These are phyloP conservation scores for Micropoecilia bifurca DNA, from an alignment of 2,797 vertebrate species.

Conservation along the genomic window DNA sequence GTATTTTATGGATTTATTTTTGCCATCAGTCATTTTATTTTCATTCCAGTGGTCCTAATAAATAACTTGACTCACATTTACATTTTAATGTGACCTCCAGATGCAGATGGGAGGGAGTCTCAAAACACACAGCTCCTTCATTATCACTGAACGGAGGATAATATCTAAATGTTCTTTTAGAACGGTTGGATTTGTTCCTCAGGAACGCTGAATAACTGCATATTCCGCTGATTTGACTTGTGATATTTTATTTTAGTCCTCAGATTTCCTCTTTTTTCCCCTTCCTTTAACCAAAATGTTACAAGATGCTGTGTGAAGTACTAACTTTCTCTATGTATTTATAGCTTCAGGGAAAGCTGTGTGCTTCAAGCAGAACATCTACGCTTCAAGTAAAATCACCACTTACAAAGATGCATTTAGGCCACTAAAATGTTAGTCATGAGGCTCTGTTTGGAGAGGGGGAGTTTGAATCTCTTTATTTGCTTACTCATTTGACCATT, in stretches of 20 bases:
- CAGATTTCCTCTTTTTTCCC: not conserved
- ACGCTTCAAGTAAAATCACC: slow-evolving; percentile 13
- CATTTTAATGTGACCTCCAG: slow-evolving; percentile 34
- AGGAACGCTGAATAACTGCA: too few relatives aligned
- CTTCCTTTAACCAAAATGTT: slow-evolving; percentile 7
- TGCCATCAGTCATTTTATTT: slow-evolving; percentile 20
- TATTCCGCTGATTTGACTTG: slow-evolving; percentile 6
- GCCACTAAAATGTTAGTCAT: slow-evolving; percentile 18
- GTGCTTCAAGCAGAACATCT: slow-evolving; percentile 21
- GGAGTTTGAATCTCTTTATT: slow-evolving; percentile 29
- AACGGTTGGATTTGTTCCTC: not conserved
- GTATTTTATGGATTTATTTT: slow-evolving; percentile 26
- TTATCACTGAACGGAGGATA: not conserved
- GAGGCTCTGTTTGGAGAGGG: slow-evolving; percentile 13
- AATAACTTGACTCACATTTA: slow-evolving; percentile 25
- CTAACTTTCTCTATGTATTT: slow-evolving; percentile 25
- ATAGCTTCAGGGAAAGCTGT: slow-evolving; percentile 17
- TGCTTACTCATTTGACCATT: slow-evolving; percentile 27
- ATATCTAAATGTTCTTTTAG: not conserved
- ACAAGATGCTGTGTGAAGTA: slow-evolving; percentile 6
- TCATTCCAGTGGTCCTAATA: slow-evolving; percentile 17
- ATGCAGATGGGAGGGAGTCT: slow-evolving; percentile 11
- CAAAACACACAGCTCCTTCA: slow-evolving; percentile 28
- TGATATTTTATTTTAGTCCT: not conserved
- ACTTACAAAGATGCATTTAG: slow-evolving; percentile 13